Percentiles rank a stretch among this genome's conserved stretches.
These are phyloP conservation scores for Xiphophorus hellerii DNA, from an alignment of 2,113 vertebrate species.

Conservation along the genomic window DNA sequence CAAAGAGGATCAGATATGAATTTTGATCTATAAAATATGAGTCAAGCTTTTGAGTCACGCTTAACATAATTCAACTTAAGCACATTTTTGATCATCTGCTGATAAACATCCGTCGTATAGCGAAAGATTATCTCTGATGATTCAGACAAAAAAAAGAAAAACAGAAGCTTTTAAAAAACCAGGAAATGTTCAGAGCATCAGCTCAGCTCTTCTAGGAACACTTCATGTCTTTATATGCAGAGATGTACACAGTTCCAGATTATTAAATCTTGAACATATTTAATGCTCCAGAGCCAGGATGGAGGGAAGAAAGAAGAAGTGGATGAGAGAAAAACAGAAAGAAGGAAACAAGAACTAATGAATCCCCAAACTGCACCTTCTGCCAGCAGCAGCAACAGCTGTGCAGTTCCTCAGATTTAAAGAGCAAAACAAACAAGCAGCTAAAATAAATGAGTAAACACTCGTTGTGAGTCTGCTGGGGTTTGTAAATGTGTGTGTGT, in stretches of 20 bases:
- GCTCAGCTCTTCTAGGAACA: not conserved
- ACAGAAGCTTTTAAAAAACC: not conserved
- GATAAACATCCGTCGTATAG: not conserved
- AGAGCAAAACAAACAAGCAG: conserved; percentile 56
- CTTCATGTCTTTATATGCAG: not conserved
- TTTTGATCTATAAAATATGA: not conserved
- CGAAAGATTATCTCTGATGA: not conserved
- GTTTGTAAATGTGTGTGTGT: not conserved
- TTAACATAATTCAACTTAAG: not conserved
- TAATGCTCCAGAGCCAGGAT: not conserved
- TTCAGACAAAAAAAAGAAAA: not conserved
- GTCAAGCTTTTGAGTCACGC: not conserved
- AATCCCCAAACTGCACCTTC: conserved; percentile 44
- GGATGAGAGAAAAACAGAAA: not conserved
- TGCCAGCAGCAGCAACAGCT: conserved; percentile 46
- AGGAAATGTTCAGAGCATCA: too few relatives aligned
- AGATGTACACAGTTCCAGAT: not conserved
- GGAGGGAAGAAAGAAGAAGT: not conserved
- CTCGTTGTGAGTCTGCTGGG: conserved; percentile 35
- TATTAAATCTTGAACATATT: not conserved
- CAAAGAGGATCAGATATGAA: not conserved
- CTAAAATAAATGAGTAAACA: conserved; percentile 56
- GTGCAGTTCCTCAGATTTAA: conserved; percentile 37
- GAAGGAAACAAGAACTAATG: conserved; percentile 49
- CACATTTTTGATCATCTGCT: not conserved